phyloP scores from a whole-genome alignment of 2,797 vertebrate species.

The Parauchenoglanis ngamensis region DNA sequence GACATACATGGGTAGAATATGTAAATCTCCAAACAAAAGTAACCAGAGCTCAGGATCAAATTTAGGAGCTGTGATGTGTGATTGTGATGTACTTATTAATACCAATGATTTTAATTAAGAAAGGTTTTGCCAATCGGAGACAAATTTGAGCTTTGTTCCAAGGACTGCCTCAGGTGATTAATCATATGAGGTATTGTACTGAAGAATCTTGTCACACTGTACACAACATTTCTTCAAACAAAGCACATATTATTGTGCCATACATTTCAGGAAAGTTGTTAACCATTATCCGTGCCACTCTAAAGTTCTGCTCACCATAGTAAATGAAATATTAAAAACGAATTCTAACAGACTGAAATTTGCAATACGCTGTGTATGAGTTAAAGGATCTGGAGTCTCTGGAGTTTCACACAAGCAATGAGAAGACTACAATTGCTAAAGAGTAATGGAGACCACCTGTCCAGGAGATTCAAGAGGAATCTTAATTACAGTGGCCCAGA shows the following conservation, averaged over 20 bases:
- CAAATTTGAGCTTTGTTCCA: background rate
- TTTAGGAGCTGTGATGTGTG: background rate
- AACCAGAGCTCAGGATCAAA: background rate
- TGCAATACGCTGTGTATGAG: background rate
- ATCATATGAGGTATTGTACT: background rate
- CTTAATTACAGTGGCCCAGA: conserved; percentile 52
- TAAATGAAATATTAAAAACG: background rate
- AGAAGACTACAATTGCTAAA: conserved; percentile 36
- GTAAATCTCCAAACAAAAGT: background rate
- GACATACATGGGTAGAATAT: background rate
- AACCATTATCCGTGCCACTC: background rate
- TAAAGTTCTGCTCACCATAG: background rate
- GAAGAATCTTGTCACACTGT: background rate
- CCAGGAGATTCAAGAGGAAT: conserved; percentile 47
- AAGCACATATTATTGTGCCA: background rate
- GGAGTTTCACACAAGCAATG: conserved; percentile 25
- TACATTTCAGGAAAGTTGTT: background rate
- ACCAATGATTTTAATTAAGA: background rate
- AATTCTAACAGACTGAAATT: background rate
- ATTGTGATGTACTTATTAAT: background rate
- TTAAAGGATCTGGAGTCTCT: background rate
- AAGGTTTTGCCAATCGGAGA: background rate
- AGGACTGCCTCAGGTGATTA: background rate
- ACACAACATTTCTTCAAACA: background rate
- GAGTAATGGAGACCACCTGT: conserved; percentile 56